Base-by-base conservation (phyloP, 2,888 invertebrate genomes). In the Smittia sp. region DNA sequence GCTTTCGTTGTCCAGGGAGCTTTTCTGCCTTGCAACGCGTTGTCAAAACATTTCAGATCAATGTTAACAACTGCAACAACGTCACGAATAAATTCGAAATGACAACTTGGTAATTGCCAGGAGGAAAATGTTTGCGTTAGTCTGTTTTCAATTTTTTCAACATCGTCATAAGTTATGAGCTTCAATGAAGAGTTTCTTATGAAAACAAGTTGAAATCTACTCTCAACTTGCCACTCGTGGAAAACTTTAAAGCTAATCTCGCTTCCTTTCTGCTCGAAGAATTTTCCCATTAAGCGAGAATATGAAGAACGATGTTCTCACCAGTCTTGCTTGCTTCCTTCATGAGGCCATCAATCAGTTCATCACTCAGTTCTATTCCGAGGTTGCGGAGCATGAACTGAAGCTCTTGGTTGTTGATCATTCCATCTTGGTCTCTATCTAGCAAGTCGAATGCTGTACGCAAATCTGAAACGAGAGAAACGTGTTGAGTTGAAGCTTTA, bases 311-410 rank as follows among this genome's bases (percentile, higher is more conserved):
- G 11, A 32, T 65, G 9, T 32, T 32, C 85, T 84, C 76, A 89
- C 89, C 89, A 81, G 87, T 87, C 83, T 88, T 88, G 81, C 90
- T 90, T 75, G 90, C 90, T 79, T 88, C 89, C 79, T 88, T 88
- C 79, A 92, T 88, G 78, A 92, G 86, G 79, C 90, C 89, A 75
- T 88, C 86, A 76, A 91, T 88, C 78, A 89, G 86, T 79, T 90
- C 89, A 79, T 91, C 90, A 78, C 87, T 86, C 78, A 91, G 87
- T 79, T 89, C 86, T 77, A 92, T 91, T 78, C 91, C 91, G 77
- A 92, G 85, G 81, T 90, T 90, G 76, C 87, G 86, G 77, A 92
- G 84, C 92, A 92, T 92, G 80, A 88, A 88, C 82, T 91, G 90
- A 78, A 92, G 83, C 80, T 92, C 92, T 67, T 86, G 87, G 0